Evolutionary conservation across 2,113 vertebrate genomes (phyloP).

Genomic region (Danionella cerebrum): DNA sequence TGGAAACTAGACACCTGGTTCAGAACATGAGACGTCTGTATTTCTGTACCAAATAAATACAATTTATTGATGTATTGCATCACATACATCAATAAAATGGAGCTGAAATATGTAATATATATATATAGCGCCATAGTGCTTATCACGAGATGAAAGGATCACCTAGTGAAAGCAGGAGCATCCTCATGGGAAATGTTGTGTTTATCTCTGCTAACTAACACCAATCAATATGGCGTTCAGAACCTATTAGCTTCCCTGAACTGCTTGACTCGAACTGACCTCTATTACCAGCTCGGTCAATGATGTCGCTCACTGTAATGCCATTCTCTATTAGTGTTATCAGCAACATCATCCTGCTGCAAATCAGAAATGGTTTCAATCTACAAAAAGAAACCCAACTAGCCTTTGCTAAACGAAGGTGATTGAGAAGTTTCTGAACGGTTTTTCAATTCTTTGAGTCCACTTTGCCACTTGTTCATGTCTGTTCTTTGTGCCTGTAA

Average conservation of each 20-base stretch:
- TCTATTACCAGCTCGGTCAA: slow-evolving; percentile 37
- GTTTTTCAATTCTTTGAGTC: no score
- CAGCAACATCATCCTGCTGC: slow-evolving; percentile 27
- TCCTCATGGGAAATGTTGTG: slow-evolving; percentile 33
- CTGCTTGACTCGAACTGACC: slow-evolving; percentile 37
- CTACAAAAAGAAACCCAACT: neutral
- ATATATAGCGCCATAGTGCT: neutral
- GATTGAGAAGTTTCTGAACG: no score
- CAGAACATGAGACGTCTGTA: no score
- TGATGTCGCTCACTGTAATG: slow-evolving; percentile 38
- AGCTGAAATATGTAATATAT: no score
- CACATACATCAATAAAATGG: no score
- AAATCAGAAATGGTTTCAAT: neutral
- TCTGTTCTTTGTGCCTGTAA: neutral
- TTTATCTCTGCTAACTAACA: slow-evolving; percentile 30
- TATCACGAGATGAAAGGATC: neutral
- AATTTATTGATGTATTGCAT: no score
- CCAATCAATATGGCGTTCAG: slow-evolving; percentile 38
- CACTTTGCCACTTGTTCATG: neutral
- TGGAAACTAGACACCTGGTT: no score
- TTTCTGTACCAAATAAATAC: no score
- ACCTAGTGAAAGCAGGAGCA: neutral
- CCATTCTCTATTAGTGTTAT: slow-evolving; percentile 30
- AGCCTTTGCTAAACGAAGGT: no score
- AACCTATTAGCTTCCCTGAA: slow-evolving; percentile 41